Evolutionary conservation across 1,140 invertebrate species (phyloP), one percentile per base, ranked within the genome.

Genomic region (Dinothrombium tinctorium): DNA sequence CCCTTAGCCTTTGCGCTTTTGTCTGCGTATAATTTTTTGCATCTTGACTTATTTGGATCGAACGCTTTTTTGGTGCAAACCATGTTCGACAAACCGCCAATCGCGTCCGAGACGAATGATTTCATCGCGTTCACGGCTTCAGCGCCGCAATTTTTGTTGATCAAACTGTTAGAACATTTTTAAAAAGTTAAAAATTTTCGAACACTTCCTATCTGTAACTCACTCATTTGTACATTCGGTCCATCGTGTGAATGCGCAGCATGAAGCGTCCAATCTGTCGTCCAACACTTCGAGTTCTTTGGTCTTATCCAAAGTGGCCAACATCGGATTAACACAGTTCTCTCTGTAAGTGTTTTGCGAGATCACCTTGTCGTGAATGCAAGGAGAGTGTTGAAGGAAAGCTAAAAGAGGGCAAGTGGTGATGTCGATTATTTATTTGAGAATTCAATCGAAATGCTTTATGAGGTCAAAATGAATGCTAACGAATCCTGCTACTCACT

Each of bases 311-410:
- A 40, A 15, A 12, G 46, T 38, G 4, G 46, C 36, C 4, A 47
- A 15, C 31, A 33, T 44, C 17, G 37, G 23, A 19, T 37, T 25
- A 22, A 47, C 45, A 38, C 46, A 47, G 8, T 41, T 37, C 1
- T 14, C n/a, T 21, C 37, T 42, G 35, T 47, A 42, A n/a, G 33
- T 20, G n/a, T 15, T n/a, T 21, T 39, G 41, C 2, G 38, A 26
- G 4, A 48, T 31, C n/a, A 48, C 46, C 20, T 47, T 46, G 20
- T 42, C 38, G 19, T 40, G 28, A 25, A 48, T 46, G 37, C 48
- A 50, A 4, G 43, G 43, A 5, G 47, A 45, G 31, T 42, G 21
- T 26, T 38, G 14, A 20, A 50, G 28, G 37, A 46, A 50, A 21
- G 25, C 45, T 46, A 2, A 33, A 17, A 33, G 17, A 28, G n/a